phyloP scores from a whole-genome alignment of 2,113 vertebrate genomes.

The Xiphophorus hellerii region DNA sequence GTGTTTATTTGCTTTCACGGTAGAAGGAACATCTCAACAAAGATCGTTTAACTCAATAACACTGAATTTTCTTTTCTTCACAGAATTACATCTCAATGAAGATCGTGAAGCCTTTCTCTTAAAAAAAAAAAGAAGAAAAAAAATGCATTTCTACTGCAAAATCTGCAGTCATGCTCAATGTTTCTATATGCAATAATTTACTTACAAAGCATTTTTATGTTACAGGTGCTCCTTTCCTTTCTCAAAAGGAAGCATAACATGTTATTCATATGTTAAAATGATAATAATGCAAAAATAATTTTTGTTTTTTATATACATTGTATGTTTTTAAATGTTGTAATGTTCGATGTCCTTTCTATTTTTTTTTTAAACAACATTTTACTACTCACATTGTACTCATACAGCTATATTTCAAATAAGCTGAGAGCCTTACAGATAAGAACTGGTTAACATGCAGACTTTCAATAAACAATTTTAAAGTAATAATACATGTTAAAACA shows the following conservation, averaged over 20 bases:
- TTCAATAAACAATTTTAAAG: no score
- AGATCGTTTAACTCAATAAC: not conserved
- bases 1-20: not conserved
- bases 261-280: not conserved
- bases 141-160: not conserved
- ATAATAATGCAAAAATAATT: not conserved
- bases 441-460: no score
- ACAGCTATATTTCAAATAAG: no score
- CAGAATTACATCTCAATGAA: conserved; percentile 98
- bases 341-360: not conserved
- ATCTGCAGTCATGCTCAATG: conserved; percentile 11
- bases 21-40: not conserved
- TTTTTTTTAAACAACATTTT: no score
- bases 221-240: conserved; percentile 69
- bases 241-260: not conserved
- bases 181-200: conserved; percentile 6
- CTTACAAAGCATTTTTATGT: conserved; percentile 75
- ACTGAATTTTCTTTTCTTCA: conserved; percentile 13
- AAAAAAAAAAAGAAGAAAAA: conserved; percentile 2
- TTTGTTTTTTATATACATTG: not conserved
- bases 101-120: conserved; percentile 87
- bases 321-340: not conserved
- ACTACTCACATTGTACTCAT: no score
- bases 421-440: no score
- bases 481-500: no score